Evolutionary conservation across 2,113 vertebrate genomes (phyloP), one percentile per base, ranked within the genome.

Genomic region (Campylomormyrus numenius): DNA sequence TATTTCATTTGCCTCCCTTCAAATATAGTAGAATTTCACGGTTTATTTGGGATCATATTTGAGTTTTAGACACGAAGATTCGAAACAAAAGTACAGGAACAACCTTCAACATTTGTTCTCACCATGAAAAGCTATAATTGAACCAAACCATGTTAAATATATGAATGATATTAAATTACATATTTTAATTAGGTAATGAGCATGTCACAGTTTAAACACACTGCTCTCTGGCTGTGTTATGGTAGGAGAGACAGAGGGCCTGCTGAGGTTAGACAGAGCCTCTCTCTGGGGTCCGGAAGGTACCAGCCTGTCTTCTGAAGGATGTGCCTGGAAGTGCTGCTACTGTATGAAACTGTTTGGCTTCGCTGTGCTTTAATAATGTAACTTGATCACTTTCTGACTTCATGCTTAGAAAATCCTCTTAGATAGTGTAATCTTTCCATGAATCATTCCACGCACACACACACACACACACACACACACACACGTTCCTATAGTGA

Each of bases 371-470:
- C 31, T 42, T 85, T 27, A 88, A 94, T 94, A 92, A 95, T 95
- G 95, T 92, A 94, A 74, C 90, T 6, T 93, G 92, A 89, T 91
- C 31, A 91, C 87, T 94, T 94, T 94, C 85, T 87, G n/a, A 9
- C 91, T 92, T 88, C 62, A 58, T 87, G 91, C 93, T 92, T 92
- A 89, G 92, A 88, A 93, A 95, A 94, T 27, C 93, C 92, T 94
- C 92, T 95, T 93, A 94, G 92, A 94, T 94, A 74, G 88, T 92
- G 89, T 85, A 93, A 93, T 91, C 91, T 89, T 90, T 91, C 91
- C 92, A 93, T 94, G 91, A 94, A 94, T 92, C 93, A 91, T 94
- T 52, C 27, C 3, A 21, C 13, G 3, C 27, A 13, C 66, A 17
- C 46, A 15, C 46, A 11, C 42, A 74, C 11, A 39, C 13, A 8